Conservation (phyloP, 2,113 vertebrate species). For the Pelobates fuscus region DNA sequence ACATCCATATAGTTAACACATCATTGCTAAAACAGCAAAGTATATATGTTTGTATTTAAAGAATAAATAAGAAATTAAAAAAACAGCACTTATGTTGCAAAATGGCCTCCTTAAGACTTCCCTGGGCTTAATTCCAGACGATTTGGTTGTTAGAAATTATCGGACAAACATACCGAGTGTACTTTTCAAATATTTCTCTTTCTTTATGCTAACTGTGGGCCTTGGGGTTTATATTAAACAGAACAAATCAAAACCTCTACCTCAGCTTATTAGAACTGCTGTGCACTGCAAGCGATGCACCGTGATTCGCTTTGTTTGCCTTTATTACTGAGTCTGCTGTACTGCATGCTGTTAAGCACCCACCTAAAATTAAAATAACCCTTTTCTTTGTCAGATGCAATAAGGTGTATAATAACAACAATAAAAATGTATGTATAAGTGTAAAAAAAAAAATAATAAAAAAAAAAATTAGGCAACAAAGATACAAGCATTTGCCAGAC, state of each 20-base stretch:
- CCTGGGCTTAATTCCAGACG: slow-evolving; percentile 13
- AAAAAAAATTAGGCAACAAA: slow-evolving; percentile 4
- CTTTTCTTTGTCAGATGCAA: slow-evolving; percentile 42
- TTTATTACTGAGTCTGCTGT: slow-evolving; percentile 39
- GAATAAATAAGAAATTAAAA: not conserved
- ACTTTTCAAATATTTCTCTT: slow-evolving; percentile 44
- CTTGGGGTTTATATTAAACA: slow-evolving; percentile 49
- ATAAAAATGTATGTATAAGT: slow-evolving; percentile 28
- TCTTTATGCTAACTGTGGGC: slow-evolving; percentile 44
- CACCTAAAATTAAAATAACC: slow-evolving; percentile 50
- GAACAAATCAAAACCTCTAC: slow-evolving; percentile 47
- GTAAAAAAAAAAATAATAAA: not conserved
- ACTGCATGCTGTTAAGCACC: slow-evolving; percentile 45
- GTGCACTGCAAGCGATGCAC: slow-evolving; percentile 44
- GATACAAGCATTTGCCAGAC: slow-evolving; percentile 1
- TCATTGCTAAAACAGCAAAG: not conserved
- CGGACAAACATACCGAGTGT: slow-evolving; percentile 33
- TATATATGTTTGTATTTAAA: not conserved
- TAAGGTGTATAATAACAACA: slow-evolving; percentile 46
- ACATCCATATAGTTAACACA: no score
- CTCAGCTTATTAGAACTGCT: slow-evolving; percentile 46
- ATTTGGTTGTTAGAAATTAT: slow-evolving; percentile 35
- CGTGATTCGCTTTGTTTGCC: slow-evolving; percentile 29
- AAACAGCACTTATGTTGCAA: not conserved
- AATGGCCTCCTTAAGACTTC: not conserved